Base-by-base conservation (phyloP, 1,140 invertebrate species). In the Habropoda laboriosa region DNA sequence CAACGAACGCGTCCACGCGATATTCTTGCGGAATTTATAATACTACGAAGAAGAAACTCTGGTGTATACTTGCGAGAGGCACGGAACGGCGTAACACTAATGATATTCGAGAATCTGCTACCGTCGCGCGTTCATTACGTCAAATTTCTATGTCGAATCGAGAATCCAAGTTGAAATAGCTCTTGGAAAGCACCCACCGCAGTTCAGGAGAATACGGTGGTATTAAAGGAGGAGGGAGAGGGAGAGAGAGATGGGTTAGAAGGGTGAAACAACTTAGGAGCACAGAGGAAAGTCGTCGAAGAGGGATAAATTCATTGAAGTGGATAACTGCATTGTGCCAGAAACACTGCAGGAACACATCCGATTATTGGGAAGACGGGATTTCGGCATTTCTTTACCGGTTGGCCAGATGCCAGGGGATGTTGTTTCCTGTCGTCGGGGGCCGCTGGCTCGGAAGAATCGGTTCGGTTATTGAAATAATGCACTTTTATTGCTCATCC, bases 241-340 rank as follows among this genome's bases (percentile, higher is more conserved):
- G 38, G 16, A 24, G n/a, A 16, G 27, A 32, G 2, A 7, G 32
- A 13, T 7, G 45, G 6, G 35, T 6, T 24, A 21, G 32, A 58
- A 66, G 60, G 40, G 57, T 60, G 64, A 81, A 70, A 78, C n/a
- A 81, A 63, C 32, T 57, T 47, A 75, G 16, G 58, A 71, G 64
- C 70, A n/a, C n/a, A 51, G 24, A 40, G 75, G 63, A 49, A 55
- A 73, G 67, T 86, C 80, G 83, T 80, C 76, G 80, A 60, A 68
- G 72, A 71, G 49, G 86, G 82, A 89, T 90, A 89, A 85, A 91
- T 90, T 92, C 88, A 88, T 91, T 88, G 82, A 87, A 90, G 88
- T 89, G 88, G 90, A 92, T 91, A 92, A 92, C 89, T 91, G 89
- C 87, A 90, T 89, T 87, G 89, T 92, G 90, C 89, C 90, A 91